Base-by-base conservation (phyloP, 2,797 vertebrate genomes). In the Falco naumanni region DNA sequence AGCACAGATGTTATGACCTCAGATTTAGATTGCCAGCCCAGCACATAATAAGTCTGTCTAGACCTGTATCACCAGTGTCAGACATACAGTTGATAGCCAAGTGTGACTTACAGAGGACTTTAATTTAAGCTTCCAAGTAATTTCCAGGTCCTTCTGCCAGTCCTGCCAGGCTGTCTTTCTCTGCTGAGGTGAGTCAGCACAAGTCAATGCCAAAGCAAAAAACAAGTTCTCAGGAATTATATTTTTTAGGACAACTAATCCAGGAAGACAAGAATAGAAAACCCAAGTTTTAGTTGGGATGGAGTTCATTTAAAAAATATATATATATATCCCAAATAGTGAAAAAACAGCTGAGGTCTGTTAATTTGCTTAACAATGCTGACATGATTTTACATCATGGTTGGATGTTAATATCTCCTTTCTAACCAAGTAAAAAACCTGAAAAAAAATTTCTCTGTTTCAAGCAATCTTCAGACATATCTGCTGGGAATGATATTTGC, bases 31-130 rank as follows among this genome's bases (percentile, higher is more conserved):
- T 51, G 18, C 13, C 33, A 78, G 43, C 41, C 15, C 29, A 78
- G 43, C 41, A 87, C 21, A 22, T 68, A 82, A 72, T 66, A 88
- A 59, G 24, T 59, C 69, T 45, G 61, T 93, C 93, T 95, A 96
- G 93, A 94, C 94, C 76, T 95, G 50, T 84, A 84, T 83, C 34
- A 33, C 50, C 24, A n/a, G 53, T 72, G 70, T 75, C 85, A 95
- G 91, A 88, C 69, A 37, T 47, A 66, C 8, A 72, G 50, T 6
- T 74, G 69, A 50, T 83, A 84, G 76, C 82, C 84, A 95, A 89
- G 66, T 83, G 64, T 71, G 75, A 85, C 71, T 72, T 89, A 87
- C 0, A 69, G 60, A 85, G 8, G 37, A 82, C 31, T 63, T 83
- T 28, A 28, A 39, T 82, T 82, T 69, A 78, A 64, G 12, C 31